phyloP scores from a whole-genome alignment of 2,797 vertebrate genomes.

The Cetoscarus ocellatus region DNA sequence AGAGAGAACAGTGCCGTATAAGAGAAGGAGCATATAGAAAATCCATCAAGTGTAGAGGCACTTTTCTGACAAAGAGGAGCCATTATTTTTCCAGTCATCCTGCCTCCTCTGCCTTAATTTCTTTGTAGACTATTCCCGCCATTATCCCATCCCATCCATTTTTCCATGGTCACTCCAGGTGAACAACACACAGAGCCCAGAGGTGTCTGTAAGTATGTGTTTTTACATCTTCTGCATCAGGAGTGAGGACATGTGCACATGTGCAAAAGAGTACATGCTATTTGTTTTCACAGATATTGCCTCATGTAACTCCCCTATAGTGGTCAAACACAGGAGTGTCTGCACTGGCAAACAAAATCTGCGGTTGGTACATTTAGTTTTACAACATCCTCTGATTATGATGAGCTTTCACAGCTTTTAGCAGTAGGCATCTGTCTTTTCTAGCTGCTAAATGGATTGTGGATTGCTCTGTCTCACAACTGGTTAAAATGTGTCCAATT shows the following conservation, averaged over 20 bases:
- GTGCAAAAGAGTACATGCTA: not conserved
- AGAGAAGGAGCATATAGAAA: slow-evolving; percentile 8
- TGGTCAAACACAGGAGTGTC: not conserved
- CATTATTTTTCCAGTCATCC: slow-evolving; percentile 30
- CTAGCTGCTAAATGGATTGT: slow-evolving; percentile 21
- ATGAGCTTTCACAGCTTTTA: slow-evolving; percentile 29
- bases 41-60: slow-evolving; percentile 29
- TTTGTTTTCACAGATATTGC: slow-evolving; percentile 16
- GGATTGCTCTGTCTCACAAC: slow-evolving; percentile 23
- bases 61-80: slow-evolving; percentile 38
- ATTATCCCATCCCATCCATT: slow-evolving; percentile 23
- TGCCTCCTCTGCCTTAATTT: slow-evolving; percentile 21
- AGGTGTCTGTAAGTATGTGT: not conserved
- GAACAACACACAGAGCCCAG: slow-evolving; percentile 2
- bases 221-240: not conserved
- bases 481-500: slow-evolving; percentile 41
- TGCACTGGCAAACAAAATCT: not conserved
- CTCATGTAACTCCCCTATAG: not conserved
- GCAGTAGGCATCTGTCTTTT: slow-evolving; percentile 1
- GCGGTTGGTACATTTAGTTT: slow-evolving; percentile 50
- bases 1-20: not conserved
- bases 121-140: slow-evolving; percentile 16
- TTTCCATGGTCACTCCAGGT: slow-evolving; percentile 5
- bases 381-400: slow-evolving; percentile 22
- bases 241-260: not conserved